A percentile compares a stretch with the other conserved stretches of the same genome.
Evolutionary conservation across 1,140 invertebrate species (phyloP).

Genomic region (Trissolcus basalis): DNA sequence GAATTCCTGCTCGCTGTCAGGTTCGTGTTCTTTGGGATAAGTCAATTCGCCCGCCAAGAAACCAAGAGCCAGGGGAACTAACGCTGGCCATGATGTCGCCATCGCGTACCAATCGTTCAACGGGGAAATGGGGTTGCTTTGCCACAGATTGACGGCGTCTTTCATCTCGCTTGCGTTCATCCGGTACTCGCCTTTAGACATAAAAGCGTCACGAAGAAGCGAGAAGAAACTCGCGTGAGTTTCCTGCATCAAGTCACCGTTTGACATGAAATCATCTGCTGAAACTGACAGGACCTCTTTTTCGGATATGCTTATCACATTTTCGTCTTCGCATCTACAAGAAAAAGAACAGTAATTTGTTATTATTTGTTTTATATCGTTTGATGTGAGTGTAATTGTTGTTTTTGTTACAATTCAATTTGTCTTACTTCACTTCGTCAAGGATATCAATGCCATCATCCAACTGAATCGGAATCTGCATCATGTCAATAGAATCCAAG

Average conservation of each 20-base stretch:
- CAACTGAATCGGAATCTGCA: slow-evolving; percentile 81
- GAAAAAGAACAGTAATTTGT: slow-evolving; percentile 2
- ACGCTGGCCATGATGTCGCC: slow-evolving; percentile 85
- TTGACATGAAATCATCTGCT: slow-evolving; percentile 63
- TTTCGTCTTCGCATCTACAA: slow-evolving; percentile 67
- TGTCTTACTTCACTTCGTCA: slow-evolving; percentile 76
- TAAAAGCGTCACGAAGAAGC: slow-evolving; percentile 87
- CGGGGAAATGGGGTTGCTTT: slow-evolving; percentile 86
- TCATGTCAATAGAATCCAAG: slow-evolving; percentile 80
- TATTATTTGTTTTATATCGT: too few relatives aligned
- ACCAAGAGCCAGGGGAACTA: slow-evolving; percentile 87
- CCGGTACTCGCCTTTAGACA: slow-evolving; percentile 87
- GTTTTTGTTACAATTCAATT: slow-evolving; percentile 35
- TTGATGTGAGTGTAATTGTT: too few relatives aligned
- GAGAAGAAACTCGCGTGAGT: slow-evolving; percentile 90
- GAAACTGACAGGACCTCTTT: slow-evolving; percentile 65
- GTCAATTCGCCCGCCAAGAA: slow-evolving; percentile 90
- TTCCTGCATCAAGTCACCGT: slow-evolving; percentile 80
- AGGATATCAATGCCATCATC: slow-evolving; percentile 80
- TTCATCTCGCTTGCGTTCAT: slow-evolving; percentile 85
- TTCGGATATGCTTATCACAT: slow-evolving; percentile 68
- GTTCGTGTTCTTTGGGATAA: slow-evolving; percentile 68
- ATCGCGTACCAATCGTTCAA: slow-evolving; percentile 87
- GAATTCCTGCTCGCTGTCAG: slow-evolving; percentile 90
- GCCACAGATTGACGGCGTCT: slow-evolving; percentile 86